Evolutionary conservation across 2,888 invertebrate genomes (phyloP), one percentile per base, ranked within the genome.

Genomic region (Polymixis flavicincta): DNA sequence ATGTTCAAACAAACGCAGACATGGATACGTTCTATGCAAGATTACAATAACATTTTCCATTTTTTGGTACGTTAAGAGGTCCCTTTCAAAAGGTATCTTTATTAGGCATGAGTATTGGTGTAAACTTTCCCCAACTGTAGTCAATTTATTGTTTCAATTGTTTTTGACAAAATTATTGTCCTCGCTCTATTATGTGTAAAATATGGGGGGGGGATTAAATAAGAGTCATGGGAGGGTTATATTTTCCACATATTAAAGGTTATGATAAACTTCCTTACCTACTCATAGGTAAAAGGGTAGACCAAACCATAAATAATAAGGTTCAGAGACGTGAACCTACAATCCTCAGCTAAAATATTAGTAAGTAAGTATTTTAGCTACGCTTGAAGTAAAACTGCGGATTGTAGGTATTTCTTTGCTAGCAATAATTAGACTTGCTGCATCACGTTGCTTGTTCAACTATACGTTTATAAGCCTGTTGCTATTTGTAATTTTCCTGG

Each of bases 61-160:
- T 59, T 42, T 45, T 28, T 52, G 72, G 84, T 84, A 67, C 73
- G n/a, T n/a, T 28, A 61, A 77, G 72, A 77, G 75, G 76, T 80
- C 55, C 60, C 32, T 83, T 83, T 77, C 63, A 68, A 55, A 71
- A 74, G 77, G 76, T 78, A 76, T 79, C 78, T 86, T 88, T 89
- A 90, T 88, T 87, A 84, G 71, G 59, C 80, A 63, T 71, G 66
- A 74, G 82, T 82, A 87, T 88, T 89, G 82, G 74, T 74, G 78
- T 88, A 85, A 87, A 87, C 32, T 32, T 54, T 89, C 85, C 52
- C 73, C 78, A 81, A 85, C 82, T 75, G 80, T 85, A 85, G 77
- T 85, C 75, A 82, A 90, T 89, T 88, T 87, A 85, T 84, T 79
- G 83, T 88, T 85, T 85, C 85, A 89, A 87, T 88, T 87, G 81